Evolutionary conservation across 2,888 invertebrate species (phyloP).

Genomic region (Sinopyrophorus schimmeli): DNA sequence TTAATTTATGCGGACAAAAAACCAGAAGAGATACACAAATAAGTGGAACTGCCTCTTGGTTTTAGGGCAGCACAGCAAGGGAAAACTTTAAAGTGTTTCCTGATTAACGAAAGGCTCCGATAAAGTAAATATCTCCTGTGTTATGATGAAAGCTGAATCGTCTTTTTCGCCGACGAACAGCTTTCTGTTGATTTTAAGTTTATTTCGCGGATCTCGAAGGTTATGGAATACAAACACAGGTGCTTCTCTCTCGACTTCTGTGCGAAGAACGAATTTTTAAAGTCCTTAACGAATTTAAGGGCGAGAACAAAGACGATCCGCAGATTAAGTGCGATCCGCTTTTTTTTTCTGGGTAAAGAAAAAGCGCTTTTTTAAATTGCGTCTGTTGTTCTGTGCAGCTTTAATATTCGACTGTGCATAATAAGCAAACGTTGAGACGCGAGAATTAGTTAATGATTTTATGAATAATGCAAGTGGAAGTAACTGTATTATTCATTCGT

Average conservation of each 20-base stretch:
- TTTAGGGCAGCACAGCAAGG: no score
- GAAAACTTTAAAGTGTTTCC: slow-evolving; percentile 22
- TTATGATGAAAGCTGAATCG: slow-evolving; percentile 28
- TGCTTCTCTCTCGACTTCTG: slow-evolving; percentile 15
- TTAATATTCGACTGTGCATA: slow-evolving; percentile 18
- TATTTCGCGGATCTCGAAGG: slow-evolving; percentile 17
- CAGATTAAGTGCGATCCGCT: no score
- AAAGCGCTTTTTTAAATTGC: background rate
- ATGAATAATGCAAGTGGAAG: slow-evolving; percentile 44
- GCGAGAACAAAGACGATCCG: no score
- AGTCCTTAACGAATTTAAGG: slow-evolving; percentile 19
- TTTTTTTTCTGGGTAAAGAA: no score
- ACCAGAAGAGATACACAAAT: no score
- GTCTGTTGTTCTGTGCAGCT: no score
- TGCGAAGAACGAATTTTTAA: slow-evolving; percentile 3
- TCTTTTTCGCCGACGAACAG: slow-evolving; percentile 18
- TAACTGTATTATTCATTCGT: slow-evolving; percentile 38
- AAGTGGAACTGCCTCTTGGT: no score
- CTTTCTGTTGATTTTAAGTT: slow-evolving; percentile 25
- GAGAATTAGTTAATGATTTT: slow-evolving; percentile 44
- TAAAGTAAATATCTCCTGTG: slow-evolving; percentile 24
- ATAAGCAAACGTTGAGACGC: slow-evolving; percentile 37
- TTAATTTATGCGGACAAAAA: no score
- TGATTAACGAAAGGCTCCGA: slow-evolving; percentile 30
- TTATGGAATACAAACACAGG: slow-evolving; percentile 29